Evolutionary conservation across 2,797 vertebrate species (phyloP).

Genomic region (Pipistrellus pipistrellus): DNA sequence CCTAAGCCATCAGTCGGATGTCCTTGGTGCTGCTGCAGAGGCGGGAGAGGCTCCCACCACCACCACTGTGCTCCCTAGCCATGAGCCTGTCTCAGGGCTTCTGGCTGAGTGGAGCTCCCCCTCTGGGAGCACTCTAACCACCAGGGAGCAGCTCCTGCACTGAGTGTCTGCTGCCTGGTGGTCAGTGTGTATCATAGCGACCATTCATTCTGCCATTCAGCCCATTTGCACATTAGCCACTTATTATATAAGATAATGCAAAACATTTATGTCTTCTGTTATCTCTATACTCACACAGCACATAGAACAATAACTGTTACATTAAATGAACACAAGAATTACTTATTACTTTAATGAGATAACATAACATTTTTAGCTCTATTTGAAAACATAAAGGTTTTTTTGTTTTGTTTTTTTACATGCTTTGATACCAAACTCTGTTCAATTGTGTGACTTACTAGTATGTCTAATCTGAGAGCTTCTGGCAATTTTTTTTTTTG

Average conservation of each 20-base stretch:
- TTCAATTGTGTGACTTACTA: neutral
- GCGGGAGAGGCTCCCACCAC: too few relatives aligned
- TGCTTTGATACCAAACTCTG: neutral
- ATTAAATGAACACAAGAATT: neutral
- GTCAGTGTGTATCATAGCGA: too few relatives aligned
- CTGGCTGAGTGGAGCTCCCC: too few relatives aligned
- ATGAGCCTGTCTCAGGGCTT: too few relatives aligned
- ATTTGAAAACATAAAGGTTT: neutral
- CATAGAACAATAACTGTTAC: neutral
- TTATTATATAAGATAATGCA: neutral
- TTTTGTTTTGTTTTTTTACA: neutral
- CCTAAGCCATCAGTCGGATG: too few relatives aligned
- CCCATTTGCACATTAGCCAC: too few relatives aligned
- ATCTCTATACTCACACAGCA: neutral
- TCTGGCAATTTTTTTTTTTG: neutral
- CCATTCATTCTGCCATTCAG: too few relatives aligned
- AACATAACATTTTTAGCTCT: conserved; percentile 8
- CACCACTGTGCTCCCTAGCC: too few relatives aligned
- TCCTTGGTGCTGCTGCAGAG: too few relatives aligned
- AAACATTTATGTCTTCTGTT: conserved; percentile 33
- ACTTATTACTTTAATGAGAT: conserved; percentile 20
- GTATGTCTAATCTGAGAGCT: neutral
- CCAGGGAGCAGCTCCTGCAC: too few relatives aligned
- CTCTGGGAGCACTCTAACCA: too few relatives aligned
- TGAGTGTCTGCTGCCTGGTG: too few relatives aligned